Evolutionary conservation across 2,113 vertebrate species (phyloP).

Genomic region (Octodon degus): DNA sequence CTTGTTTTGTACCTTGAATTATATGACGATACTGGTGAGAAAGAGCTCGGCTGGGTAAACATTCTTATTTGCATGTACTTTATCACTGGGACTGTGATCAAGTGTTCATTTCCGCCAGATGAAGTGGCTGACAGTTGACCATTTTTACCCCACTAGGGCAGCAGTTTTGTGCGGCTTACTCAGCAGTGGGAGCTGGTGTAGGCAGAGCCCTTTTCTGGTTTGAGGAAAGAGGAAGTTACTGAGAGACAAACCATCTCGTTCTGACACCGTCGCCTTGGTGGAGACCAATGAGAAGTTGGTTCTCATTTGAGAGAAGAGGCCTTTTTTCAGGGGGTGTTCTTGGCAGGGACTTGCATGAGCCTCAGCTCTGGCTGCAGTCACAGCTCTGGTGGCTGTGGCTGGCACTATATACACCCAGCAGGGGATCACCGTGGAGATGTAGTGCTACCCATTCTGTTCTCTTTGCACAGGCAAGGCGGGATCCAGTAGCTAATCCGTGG

Average conservation of each 20-base stretch:
- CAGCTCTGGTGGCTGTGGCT: not conserved
- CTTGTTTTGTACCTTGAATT: not conserved
- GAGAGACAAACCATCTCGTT: not conserved
- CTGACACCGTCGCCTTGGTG: not conserved
- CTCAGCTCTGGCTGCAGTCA: not conserved
- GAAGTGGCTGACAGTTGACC: not conserved
- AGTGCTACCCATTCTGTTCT: not conserved
- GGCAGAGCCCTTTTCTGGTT: not conserved
- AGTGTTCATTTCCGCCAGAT: not conserved
- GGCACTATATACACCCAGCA: too few species aligned
- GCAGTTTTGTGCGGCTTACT: not conserved
- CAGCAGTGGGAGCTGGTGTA: too few species aligned
- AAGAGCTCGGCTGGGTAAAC: not conserved
- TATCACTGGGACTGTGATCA: not conserved
- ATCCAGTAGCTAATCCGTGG: not conserved
- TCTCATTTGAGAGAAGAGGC: not conserved
- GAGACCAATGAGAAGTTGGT: not conserved
- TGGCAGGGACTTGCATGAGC: not conserved
- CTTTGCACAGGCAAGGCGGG: not conserved
- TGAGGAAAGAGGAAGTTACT: not conserved
- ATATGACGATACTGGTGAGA: not conserved
- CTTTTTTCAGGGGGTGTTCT: not conserved
- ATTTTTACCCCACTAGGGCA: not conserved
- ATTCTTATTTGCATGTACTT: not conserved
- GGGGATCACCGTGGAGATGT: not conserved